These are phyloP conservation scores for Protonemura montana DNA, from an alignment of 2,888 invertebrate genomes.

Conservation along the genomic window DNA sequence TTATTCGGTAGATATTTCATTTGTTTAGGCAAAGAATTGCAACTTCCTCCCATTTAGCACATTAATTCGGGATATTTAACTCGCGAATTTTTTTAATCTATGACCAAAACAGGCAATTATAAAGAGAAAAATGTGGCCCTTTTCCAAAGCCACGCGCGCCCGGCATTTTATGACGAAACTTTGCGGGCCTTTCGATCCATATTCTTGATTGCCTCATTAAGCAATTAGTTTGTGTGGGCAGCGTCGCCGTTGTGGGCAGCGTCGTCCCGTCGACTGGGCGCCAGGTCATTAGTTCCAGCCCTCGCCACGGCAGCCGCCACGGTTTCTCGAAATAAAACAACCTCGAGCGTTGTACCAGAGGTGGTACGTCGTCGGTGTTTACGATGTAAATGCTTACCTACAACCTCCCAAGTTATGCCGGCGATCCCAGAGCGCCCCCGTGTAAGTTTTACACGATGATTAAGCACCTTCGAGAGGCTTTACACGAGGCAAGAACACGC, in stretches of 20 bases:
- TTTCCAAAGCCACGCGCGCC: constrained; percentile 18
- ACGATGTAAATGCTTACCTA: neutral
- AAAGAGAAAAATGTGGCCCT: constrained; percentile 18
- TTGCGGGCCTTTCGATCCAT: constrained; percentile 7
- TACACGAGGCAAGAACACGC: neutral
- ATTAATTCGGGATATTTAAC: constrained; percentile 7
- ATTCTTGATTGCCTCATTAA: constrained; percentile 40
- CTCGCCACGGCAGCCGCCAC: neutral
- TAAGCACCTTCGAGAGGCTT: neutral
- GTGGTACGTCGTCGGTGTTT: neutral
- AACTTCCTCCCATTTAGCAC: neutral
- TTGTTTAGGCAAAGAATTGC: neutral
- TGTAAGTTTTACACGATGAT: neutral
- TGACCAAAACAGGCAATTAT: neutral
- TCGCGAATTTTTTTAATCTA: constrained; percentile 17
- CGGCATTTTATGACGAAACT: constrained; percentile 28
- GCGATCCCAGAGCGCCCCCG: neutral
- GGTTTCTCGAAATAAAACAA: constrained; percentile 14
- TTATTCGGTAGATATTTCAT: neutral
- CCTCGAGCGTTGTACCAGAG: neutral
- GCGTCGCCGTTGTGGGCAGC: neutral
- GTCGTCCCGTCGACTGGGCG: neutral
- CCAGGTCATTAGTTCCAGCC: constrained; percentile 21
- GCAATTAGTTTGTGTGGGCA: constrained; percentile 8
- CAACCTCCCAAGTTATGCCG: no score